Percentiles rank a stretch among this genome's conserved stretches.
These are phyloP conservation scores for Rotaria magnacalcarata DNA, from an alignment of 2,888 invertebrate species.

Conservation along the genomic window DNA sequence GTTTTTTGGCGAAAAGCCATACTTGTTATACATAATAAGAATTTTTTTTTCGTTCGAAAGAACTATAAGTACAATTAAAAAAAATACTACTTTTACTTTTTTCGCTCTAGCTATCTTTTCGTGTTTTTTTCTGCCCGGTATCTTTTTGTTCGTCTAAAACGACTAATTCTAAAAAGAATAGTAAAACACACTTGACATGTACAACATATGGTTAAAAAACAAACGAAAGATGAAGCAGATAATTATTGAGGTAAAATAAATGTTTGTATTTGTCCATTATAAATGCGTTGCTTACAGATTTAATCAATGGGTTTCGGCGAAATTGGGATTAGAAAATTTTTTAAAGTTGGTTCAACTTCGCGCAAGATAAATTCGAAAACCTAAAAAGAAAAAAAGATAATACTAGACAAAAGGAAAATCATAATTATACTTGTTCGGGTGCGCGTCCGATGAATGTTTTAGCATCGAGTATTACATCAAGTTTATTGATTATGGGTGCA, in stretches of 20 bases:
- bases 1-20: not conserved
- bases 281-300: not conserved
- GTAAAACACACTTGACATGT: not conserved
- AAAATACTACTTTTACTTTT: not conserved
- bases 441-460: slow-evolving; percentile 82
- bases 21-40: not conserved
- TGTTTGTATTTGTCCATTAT: not conserved
- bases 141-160: not conserved
- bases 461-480: slow-evolving; percentile 75
- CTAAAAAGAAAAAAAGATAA: not conserved
- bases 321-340: not conserved
- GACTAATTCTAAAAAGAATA: not conserved
- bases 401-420: not conserved
- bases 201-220: not conserved
- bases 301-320: not conserved
- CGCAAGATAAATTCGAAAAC: slow-evolving; percentile 27
- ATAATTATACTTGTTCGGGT: slow-evolving; percentile 68
- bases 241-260: not conserved
- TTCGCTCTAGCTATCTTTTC: not conserved
- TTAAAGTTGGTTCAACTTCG: slow-evolving; percentile 35
- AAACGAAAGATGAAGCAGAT: not conserved
- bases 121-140: not conserved
- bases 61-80: not conserved
- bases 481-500: slow-evolving; percentile 69
- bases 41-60: not conserved